Evolutionary conservation across 2,797 vertebrate species (phyloP).

Genomic region (Argyrosomus regius): DNA sequence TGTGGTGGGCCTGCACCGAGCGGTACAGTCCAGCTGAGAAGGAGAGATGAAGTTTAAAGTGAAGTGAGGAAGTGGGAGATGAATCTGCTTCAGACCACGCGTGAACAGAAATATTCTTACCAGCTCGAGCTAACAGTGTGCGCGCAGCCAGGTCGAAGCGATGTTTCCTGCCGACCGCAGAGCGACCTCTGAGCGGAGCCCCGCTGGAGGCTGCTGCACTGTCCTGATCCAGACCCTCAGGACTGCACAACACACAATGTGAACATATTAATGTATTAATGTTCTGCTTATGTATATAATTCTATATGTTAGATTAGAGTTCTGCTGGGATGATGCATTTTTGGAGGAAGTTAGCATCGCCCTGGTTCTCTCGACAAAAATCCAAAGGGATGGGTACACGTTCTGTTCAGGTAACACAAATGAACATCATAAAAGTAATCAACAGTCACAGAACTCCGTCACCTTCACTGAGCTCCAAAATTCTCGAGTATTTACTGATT

Average conservation of each 20-base stretch:
- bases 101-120: conserved; percentile 78
- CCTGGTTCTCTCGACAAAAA: too few relatives aligned
- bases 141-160: conserved; percentile 97
- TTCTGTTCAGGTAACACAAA: too few relatives aligned
- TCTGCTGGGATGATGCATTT: too few relatives aligned
- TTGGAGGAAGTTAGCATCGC: too few relatives aligned
- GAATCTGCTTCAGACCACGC: not conserved
- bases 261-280: too few relatives aligned
- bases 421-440: too few relatives aligned
- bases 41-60: not conserved
- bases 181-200: conserved; percentile 88
- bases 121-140: conserved; percentile 94
- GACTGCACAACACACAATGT: conserved; percentile 75
- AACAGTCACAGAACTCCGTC: too few relatives aligned
- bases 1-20: conserved; percentile 97
- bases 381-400: too few relatives aligned
- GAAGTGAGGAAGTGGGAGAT: not conserved
- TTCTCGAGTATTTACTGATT: too few relatives aligned
- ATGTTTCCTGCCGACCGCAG: conserved; percentile 92
- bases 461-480: too few relatives aligned
- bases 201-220: conserved; percentile 89
- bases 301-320: too few relatives aligned
- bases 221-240: conserved; percentile 93
- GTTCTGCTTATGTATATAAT: too few relatives aligned
- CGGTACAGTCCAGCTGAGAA: conserved; percentile 94